Evolutionary conservation across 2,888 invertebrate genomes (phyloP).

Genomic region (Cenopis cana): DNA sequence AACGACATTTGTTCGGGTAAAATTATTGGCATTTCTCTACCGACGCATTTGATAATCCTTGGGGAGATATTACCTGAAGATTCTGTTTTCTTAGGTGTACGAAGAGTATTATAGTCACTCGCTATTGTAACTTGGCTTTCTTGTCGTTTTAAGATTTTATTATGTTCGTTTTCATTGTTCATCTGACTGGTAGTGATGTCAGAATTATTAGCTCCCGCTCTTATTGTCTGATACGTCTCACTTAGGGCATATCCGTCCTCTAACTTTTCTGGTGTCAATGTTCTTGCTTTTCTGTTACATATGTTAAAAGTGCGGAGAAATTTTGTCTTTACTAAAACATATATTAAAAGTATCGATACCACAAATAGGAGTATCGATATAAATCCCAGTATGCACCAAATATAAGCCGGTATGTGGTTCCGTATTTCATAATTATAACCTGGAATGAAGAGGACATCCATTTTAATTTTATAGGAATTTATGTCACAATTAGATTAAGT

Average conservation of each 20-base stretch:
- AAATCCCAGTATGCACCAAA: conserved; percentile 27
- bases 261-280: not conserved
- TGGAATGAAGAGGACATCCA: conserved; percentile 4
- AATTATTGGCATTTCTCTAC: conserved; percentile 37
- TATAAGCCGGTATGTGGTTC: conserved; percentile 15
- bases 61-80: conserved; percentile 20
- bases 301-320: conserved; percentile 1
- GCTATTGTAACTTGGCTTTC: conserved; percentile 9
- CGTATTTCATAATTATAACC: not conserved
- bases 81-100: not conserved
- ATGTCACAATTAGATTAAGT: not conserved
- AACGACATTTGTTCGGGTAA: conserved; percentile 41
- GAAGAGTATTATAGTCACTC: not conserved
- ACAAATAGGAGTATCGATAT: conserved; percentile 12
- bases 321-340: conserved; percentile 20
- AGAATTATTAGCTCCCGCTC: not conserved
- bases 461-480: not conserved
- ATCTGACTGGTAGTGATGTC: conserved; percentile 23
- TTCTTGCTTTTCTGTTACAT: not conserved
- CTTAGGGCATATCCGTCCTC: not conserved
- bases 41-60: conserved; percentile 16
- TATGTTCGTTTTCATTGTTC: conserved; percentile 5
- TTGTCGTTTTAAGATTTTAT: conserved; percentile 14
- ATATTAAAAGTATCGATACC: conserved; percentile 17
- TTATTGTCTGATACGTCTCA: not conserved